A percentile compares a stretch with the other conserved stretches of the same genome.
phyloP scores from a whole-genome alignment of 2,888 invertebrate genomes.

The Pharmacophagus antenor region DNA sequence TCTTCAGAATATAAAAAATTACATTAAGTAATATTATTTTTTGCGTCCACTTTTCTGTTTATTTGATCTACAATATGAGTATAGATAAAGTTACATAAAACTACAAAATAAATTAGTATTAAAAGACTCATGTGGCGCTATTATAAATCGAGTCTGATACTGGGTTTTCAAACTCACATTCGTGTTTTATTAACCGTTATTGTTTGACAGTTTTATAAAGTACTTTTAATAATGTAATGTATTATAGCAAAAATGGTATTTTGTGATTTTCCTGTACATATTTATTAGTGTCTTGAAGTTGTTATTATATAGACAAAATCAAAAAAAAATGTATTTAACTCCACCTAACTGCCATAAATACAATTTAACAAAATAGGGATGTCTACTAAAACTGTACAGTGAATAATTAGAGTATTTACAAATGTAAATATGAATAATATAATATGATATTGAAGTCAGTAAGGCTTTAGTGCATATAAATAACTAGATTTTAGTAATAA shows the following conservation, averaged over 20 bases:
- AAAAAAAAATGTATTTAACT: constrained; percentile 38
- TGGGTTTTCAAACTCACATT: too few species aligned
- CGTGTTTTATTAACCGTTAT: too few species aligned
- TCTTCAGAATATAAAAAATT: too few species aligned
- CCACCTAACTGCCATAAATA: constrained; percentile 53
- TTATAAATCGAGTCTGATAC: too few species aligned
- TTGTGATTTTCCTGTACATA: constrained; percentile 36
- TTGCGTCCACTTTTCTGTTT: too few species aligned
- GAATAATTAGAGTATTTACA: constrained; percentile 10
- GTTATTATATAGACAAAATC: constrained; percentile 39
- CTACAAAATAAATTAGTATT: too few species aligned
- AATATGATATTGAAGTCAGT: constrained; percentile 45
- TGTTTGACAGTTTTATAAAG: neutral
- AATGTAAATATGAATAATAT: constrained; percentile 41
- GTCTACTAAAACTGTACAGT: constrained; percentile 25
- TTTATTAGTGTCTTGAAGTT: constrained; percentile 41
- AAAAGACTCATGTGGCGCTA: neutral
- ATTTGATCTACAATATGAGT: too few species aligned
- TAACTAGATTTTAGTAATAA: constrained; percentile 58
- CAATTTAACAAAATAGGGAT: constrained; percentile 42
- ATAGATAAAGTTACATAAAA: too few species aligned
- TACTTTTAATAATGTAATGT: constrained; percentile 1
- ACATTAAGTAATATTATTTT: too few species aligned
- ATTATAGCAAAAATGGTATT: constrained; percentile 28
- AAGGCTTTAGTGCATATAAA: constrained; percentile 55